Evolutionary conservation across 2,113 vertebrate species (phyloP), one percentile per base, ranked within the genome.

Genomic region (Suncus etruscus): DNA sequence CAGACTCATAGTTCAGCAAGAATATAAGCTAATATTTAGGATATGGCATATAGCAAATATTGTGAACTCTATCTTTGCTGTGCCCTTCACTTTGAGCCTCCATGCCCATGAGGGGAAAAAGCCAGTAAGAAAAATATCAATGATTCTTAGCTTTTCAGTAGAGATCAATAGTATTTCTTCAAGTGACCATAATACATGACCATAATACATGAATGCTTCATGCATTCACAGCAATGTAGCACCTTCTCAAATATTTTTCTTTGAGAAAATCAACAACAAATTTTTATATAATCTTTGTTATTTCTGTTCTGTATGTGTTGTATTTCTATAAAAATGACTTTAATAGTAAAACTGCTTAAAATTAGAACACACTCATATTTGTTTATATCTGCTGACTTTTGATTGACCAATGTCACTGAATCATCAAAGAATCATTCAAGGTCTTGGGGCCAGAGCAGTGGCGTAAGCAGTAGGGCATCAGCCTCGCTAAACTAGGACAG

Each of bases 141-240:
- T 12, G 48, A 90, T 85, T 94, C 50, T 75, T 94, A 92, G 51
- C 39, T 94, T 90, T 92, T 89, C 61, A 72, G 89, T 89, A 92
- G 84, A 94, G 93, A 97, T 75, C 76, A 77, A 73, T 93, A 93
- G 89, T 79, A 5, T 95, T 95, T 95, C 86, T 72, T 96, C 94
- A 32, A 94, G 89, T 58, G 83, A 87, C 86, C 61, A 1, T 32
- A 39, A 87, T 39, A 66, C 65, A 58, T 9, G 68, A 61, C 95
- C 91, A 32, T 48, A 32, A 92, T 93, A 81, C 29, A 54, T 16
- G 18, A 22, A 92, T 91, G 87, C 25, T 86, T 93, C 69, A 81
- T 32, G 45, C 83, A 83, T 83, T 92, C 86, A 65, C 0, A 18
- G 20, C 76, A 50, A 31, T 27, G 48, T 7, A 76, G 75, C 25